Base-by-base conservation (phyloP, 1,140 invertebrate species). In the Penaeus chinensis region DNA sequence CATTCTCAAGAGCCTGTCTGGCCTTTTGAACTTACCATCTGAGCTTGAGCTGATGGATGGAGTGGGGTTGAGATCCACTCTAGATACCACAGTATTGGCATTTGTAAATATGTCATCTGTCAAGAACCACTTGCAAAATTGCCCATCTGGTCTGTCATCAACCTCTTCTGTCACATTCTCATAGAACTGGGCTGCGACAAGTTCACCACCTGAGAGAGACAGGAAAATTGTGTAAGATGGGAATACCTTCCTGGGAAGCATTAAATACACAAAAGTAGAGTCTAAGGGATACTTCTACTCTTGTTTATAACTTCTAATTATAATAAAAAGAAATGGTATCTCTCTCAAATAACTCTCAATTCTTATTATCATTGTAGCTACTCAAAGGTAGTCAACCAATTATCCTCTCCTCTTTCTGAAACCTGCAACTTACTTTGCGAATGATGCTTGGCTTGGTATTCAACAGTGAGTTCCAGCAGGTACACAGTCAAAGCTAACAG, bases 401-500 rank as follows among this genome's bases (percentile, higher is more conserved):
- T 54, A 54, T 13, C 10, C 16, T 54, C 47, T 54, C 3, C 11
- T 54, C 13, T 74, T 74, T 60, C 7, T 62, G 66, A 69, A 27
- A 42, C 37, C 37, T 42, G 37, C 78, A 78, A 79, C 87, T n/a
- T 22, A 89, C 88, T 84, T 82, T 89, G 83, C 66, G 77, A 69
- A 20, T 80, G 69, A 37, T 82, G 83, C 32, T 86, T 82, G 19
- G 84, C 78, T 63, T 89, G 90, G 76, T 90, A 94, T 91, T 95
- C 94, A 27, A 97, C 93, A 42, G 96, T 95, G 92, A 98, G 94
- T 92, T 98, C 96, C 47, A 99, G 93, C 69, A 99, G 93, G 92
- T 97, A 98, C 60, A 99, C 93, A 81, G 96, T 94, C 47, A 98
- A 92, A 82, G 97, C 96, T 89, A 98, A 94, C 84, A 97, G 94